Conservation (phyloP, 2,888 invertebrate species). For the Chironomus riparius region DNA sequence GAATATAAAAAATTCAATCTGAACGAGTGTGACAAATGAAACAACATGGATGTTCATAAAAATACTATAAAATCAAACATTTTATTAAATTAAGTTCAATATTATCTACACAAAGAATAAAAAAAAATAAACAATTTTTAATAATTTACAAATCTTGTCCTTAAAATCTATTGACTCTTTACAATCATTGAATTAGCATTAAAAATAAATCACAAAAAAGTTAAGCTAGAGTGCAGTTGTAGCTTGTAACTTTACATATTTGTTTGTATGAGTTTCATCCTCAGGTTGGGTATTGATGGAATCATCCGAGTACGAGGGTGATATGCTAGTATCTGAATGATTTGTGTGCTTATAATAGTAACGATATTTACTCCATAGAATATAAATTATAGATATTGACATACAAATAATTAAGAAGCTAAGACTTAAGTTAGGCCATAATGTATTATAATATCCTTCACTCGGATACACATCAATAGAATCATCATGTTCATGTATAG, state of each 20-base stretch:
- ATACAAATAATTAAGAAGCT: slow-evolving; percentile 22
- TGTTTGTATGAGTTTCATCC: slow-evolving; percentile 18
- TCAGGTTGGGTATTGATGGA: slow-evolving; percentile 21
- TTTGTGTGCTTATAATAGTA: slow-evolving; percentile 17
- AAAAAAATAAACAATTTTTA: no score
- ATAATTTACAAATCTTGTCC: background rate
- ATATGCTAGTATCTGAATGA: slow-evolving; percentile 3
- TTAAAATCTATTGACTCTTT: background rate
- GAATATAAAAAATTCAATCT: no score
- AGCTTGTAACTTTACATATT: slow-evolving; percentile 17
- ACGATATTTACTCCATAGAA: slow-evolving; percentile 20
- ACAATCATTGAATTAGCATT: background rate
- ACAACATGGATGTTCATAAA: no score
- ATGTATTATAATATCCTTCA: slow-evolving; percentile 2
- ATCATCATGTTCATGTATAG: slow-evolving; percentile 2
- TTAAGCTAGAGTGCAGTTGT: slow-evolving; percentile 21
- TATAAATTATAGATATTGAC: slow-evolving; percentile 23
- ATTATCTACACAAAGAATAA: background rate
- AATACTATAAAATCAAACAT: no score
- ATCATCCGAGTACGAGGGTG: slow-evolving; percentile 17
- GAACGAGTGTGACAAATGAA: no score
- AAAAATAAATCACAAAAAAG: background rate
- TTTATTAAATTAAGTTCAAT: background rate
- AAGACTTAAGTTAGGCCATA: slow-evolving; percentile 23
- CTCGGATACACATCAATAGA: slow-evolving; percentile 23